A percentile compares a stretch with the other conserved stretches of the same genome.
Evolutionary conservation across 2,113 vertebrate genomes (phyloP).

Genomic region (Mormoops blainvillei): DNA sequence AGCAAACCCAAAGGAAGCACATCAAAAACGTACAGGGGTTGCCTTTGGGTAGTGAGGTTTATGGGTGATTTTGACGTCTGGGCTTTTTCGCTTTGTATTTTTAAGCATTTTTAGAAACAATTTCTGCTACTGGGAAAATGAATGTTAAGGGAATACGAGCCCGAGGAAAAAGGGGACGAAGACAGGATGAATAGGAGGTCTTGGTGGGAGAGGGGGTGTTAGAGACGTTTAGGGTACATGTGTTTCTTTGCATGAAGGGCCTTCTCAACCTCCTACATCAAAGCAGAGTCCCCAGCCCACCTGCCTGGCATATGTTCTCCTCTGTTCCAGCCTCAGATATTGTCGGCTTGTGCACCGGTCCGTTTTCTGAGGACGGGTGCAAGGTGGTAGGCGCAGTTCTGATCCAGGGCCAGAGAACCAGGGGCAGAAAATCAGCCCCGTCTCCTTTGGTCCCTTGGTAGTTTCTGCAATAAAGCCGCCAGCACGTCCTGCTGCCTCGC

Average conservation of each 20-base stretch:
- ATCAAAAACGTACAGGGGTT: rapidly evolving
- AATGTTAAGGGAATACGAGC: not conserved
- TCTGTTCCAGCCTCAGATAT: not conserved
- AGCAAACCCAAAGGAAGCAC: not conserved
- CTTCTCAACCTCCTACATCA: not conserved
- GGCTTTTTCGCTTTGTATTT: not conserved
- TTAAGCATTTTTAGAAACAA: not conserved
- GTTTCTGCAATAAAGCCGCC: not conserved
- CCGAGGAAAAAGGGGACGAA: not conserved
- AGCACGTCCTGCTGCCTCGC: not conserved
- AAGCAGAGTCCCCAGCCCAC: no score
- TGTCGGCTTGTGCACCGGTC: rapidly evolving
- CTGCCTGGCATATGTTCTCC: not conserved
- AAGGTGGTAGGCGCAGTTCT: not conserved
- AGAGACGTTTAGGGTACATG: not conserved
- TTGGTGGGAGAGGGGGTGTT: not conserved
- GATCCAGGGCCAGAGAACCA: not conserved
- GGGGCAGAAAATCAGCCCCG: not conserved
- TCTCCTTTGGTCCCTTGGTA: not conserved
- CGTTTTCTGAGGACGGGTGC: not conserved
- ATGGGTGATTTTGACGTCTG: not conserved
- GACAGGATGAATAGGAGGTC: no score
- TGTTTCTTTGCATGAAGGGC: not conserved
- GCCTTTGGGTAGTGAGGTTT: not conserved
- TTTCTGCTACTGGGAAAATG: not conserved